A percentile compares a stretch with the other conserved stretches of the same genome.
Conservation (phyloP, 2,113 vertebrate species). For the Naja naja region DNA sequence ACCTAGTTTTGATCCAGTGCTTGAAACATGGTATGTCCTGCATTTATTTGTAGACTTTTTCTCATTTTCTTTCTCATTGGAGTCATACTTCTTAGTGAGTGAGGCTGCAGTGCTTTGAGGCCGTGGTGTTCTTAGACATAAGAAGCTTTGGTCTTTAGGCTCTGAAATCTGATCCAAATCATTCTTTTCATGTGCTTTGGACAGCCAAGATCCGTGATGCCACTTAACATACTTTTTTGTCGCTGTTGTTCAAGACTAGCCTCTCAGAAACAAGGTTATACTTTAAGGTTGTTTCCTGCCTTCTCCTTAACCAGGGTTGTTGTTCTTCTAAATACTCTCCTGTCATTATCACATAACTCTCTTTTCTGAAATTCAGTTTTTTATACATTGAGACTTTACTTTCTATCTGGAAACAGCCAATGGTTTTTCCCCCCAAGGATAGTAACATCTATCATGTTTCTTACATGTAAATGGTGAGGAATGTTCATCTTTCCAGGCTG, state of each 20-base stretch:
- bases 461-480: not conserved
- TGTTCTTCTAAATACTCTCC: not conserved
- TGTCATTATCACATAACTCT: not conserved
- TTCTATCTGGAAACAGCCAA: not conserved
- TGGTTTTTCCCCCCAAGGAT: not conserved
- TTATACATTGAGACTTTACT: not conserved
- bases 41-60: not conserved
- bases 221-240: not conserved
- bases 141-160: not conserved
- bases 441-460: not conserved
- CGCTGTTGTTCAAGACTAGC: not conserved
- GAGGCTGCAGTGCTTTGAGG: not conserved
- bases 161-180: not conserved
- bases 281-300: not conserved
- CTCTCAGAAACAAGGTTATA: not conserved
- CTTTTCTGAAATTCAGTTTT: not conserved
- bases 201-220: not conserved
- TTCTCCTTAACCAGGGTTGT: not conserved
- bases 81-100: not conserved
- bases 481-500: not conserved
- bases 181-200: not conserved
- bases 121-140: not conserved
- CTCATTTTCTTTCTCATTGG: not conserved
- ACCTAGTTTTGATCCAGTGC: not conserved
- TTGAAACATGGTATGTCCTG: not conserved